These are phyloP conservation scores for Yponomeuta evonymella DNA, from an alignment of 2,888 invertebrate species.

Conservation along the genomic window DNA sequence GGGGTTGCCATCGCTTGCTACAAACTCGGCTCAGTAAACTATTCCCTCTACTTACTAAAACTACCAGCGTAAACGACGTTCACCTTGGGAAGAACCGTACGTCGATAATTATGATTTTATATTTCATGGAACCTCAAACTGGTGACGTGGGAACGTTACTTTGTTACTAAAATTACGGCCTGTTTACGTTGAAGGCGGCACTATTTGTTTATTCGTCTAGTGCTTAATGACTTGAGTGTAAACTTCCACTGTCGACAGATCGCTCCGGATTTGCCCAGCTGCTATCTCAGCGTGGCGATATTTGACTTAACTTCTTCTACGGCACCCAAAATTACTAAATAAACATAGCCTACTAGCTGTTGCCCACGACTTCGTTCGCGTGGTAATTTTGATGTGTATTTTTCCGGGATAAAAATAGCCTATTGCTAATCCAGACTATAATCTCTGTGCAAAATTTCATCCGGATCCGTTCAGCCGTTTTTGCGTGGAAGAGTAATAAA, in stretches of 20 bases:
- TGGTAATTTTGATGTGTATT: no score
- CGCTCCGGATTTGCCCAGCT: background rate
- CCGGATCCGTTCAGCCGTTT: no score
- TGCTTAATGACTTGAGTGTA: background rate
- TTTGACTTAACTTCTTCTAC: background rate
- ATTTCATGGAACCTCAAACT: background rate
- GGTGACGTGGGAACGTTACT: slow-evolving; percentile 1
- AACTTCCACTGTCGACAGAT: background rate
- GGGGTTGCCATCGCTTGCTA: no score
- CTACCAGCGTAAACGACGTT: no score
- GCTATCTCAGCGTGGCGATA: background rate
- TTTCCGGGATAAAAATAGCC: no score
- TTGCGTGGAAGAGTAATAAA: no score
- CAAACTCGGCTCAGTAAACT: no score
- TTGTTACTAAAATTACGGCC: background rate
- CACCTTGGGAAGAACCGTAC: no score
- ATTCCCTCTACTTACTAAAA: no score
- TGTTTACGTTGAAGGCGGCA: background rate
- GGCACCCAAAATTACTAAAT: background rate
- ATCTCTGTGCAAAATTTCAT: no score
- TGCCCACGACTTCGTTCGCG: no score
- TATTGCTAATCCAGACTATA: no score
- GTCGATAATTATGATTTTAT: background rate
- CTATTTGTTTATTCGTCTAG: slow-evolving; percentile 1
- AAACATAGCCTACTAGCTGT: background rate